These are phyloP conservation scores for Apodemia zela DNA, from an alignment of 2,888 invertebrate genomes.

Conservation along the genomic window DNA sequence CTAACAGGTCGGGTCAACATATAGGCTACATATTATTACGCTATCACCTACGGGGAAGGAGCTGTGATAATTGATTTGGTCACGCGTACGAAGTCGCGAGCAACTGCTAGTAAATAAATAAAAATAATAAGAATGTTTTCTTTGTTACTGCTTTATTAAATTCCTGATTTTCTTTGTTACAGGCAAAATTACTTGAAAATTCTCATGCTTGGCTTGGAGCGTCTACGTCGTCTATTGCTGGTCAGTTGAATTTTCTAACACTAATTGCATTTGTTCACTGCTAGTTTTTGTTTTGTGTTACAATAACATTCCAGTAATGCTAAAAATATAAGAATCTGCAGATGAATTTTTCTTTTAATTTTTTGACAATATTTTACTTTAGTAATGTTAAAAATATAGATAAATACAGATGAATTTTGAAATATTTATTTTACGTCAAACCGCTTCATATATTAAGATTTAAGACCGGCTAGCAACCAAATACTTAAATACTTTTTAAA, in stretches of 20 bases:
- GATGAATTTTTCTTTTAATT: neutral
- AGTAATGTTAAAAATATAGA: neutral
- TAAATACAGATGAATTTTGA: neutral
- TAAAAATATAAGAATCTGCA: neutral
- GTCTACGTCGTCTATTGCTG: constrained; percentile 93
- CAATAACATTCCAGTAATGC: neutral
- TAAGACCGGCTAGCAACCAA: too few species aligned
- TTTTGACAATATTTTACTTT: neutral
- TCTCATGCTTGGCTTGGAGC: constrained; percentile 96
- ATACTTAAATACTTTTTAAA: too few species aligned
- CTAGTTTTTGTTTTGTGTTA: neutral
- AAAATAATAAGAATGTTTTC: too few species aligned
- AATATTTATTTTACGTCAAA: too few species aligned
- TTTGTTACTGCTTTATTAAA: neutral
- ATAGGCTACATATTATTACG: too few species aligned
- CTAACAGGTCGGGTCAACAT: too few species aligned
- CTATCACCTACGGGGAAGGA: too few species aligned
- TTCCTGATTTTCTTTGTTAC: constrained; percentile 50
- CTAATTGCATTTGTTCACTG: constrained; percentile 7
- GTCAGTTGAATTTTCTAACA: constrained; percentile 81
- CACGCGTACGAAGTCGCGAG: too few species aligned
- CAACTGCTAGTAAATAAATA: too few species aligned
- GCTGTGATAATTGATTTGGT: too few species aligned
- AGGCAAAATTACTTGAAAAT: constrained; percentile 95
- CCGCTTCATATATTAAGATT: too few species aligned